phyloP scores from a whole-genome alignment of 2,888 invertebrate species.

The Rugalucina vietnamica region DNA sequence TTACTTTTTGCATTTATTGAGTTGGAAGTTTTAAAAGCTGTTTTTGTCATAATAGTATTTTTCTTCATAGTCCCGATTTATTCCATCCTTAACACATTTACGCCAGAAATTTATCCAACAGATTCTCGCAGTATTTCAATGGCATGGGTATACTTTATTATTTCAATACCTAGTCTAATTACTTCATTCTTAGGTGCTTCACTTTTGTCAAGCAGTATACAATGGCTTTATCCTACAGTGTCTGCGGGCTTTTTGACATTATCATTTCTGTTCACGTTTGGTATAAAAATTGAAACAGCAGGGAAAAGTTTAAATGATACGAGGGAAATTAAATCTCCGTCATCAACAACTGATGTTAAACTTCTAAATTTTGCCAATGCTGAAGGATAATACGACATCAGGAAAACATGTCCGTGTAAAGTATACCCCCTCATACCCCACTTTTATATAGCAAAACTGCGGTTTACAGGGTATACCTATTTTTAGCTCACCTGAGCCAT shows the following conservation, averaged over 20 bases:
- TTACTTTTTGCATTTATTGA: constrained; percentile 72
- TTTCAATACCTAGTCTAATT: constrained; percentile 73
- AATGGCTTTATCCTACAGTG: constrained; percentile 77
- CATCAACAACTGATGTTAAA: background rate
- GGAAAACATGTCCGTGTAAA: no score
- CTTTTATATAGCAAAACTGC: no score
- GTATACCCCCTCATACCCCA: no score
- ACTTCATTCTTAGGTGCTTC: constrained; percentile 75
- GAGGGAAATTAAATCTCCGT: constrained; percentile 11
- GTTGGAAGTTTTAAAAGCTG: constrained; percentile 68
- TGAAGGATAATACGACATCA: no score
- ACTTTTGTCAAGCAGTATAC: constrained; percentile 69
- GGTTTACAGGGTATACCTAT: no score
- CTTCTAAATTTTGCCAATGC: background rate
- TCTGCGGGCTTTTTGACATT: constrained; percentile 72
- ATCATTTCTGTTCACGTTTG: constrained; percentile 70
- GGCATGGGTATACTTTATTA: constrained; percentile 76
- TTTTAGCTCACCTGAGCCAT: no score
- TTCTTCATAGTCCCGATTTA: constrained; percentile 79
- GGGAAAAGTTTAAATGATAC: constrained; percentile 68
- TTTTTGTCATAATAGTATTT: constrained; percentile 74
- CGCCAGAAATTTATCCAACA: constrained; percentile 78
- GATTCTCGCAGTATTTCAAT: constrained; percentile 74
- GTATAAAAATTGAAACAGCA: constrained; percentile 71
- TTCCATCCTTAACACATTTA: constrained; percentile 77